A percentile compares a stretch with the other conserved stretches of the same genome.
phyloP scores from a whole-genome alignment of 2,888 invertebrate genomes.

The Druceiella hillmani region DNA sequence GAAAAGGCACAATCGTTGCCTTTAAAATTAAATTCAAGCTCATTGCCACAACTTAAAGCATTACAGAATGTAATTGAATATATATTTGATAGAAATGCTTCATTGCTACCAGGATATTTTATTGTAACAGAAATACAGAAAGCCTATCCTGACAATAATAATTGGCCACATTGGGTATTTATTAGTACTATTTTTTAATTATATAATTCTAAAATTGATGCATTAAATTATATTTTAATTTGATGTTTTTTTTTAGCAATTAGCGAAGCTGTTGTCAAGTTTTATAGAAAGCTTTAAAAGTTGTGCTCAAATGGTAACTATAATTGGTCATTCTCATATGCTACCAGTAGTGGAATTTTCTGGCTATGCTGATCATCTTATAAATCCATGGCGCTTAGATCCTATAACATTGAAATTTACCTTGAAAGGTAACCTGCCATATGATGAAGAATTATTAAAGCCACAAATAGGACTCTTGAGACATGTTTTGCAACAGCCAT shows the following conservation, averaged over 20 bases:
- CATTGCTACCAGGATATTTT: constrained; percentile 89
- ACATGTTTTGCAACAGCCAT: constrained; percentile 91
- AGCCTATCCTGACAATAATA: constrained; percentile 70
- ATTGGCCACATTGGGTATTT: constrained; percentile 88
- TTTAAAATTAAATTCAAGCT: constrained; percentile 68
- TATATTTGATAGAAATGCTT: constrained; percentile 89
- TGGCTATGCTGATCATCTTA: constrained; percentile 82
- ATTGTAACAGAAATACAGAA: constrained; percentile 94
- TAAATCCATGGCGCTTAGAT: constrained; percentile 92
- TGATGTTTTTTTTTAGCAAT: constrained; percentile 54
- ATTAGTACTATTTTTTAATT: constrained; percentile 4
- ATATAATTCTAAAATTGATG: not conserved
- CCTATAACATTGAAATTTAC: constrained; percentile 66
- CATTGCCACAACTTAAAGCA: constrained; percentile 76
- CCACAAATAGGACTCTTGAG: constrained; percentile 83
- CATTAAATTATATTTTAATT: not conserved
- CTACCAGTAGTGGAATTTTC: constrained; percentile 92
- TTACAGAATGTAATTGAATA: constrained; percentile 77
- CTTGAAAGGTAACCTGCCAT: constrained; percentile 72
- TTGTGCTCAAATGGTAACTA: constrained; percentile 94
- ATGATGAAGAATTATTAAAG: constrained; percentile 78
- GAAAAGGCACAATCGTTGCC: constrained; percentile 86
- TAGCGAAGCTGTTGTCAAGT: constrained; percentile 77
- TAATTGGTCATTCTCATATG: constrained; percentile 85
- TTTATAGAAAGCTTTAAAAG: constrained; percentile 91